These are phyloP conservation scores for Drosophila sordidula DNA, from an alignment of 2,888 invertebrate species.

Conservation along the genomic window DNA sequence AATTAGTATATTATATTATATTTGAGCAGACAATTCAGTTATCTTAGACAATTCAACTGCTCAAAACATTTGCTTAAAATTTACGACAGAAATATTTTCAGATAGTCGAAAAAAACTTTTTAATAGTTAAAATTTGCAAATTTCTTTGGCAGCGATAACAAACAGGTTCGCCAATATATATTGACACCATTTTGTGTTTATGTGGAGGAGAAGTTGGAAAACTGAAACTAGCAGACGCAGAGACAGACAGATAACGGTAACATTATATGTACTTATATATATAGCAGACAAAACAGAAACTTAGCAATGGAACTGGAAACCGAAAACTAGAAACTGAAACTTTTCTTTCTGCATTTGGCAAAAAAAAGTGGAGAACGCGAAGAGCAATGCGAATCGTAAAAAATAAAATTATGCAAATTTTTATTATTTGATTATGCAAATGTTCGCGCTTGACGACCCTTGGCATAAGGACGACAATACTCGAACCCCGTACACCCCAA, in stretches of 20 bases:
- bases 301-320: constrained; percentile 50
- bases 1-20: neutral
- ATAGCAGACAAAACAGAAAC: constrained; percentile 56
- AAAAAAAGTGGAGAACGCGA: constrained; percentile 10
- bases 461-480: constrained; percentile 84
- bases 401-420: constrained; percentile 84
- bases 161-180: constrained; percentile 81
- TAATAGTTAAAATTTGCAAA: constrained; percentile 81
- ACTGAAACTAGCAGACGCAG: constrained; percentile 11
- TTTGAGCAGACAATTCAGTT: constrained; percentile 3
- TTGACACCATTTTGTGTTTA: constrained; percentile 78
- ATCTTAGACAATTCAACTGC: constrained; percentile 15
- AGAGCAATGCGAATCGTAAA: constrained; percentile 74
- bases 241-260: constrained; percentile 64
- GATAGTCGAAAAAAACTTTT: constrained; percentile 55
- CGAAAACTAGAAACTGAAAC: constrained; percentile 51
- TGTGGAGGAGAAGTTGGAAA: constrained; percentile 23
- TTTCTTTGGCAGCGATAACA: constrained; percentile 72
- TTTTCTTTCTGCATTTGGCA: constrained; percentile 12
- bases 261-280: constrained; percentile 51
- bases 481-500: constrained; percentile 31
- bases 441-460: constrained; percentile 84
- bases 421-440: constrained; percentile 85
- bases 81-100: constrained; percentile 60
- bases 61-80: constrained; percentile 49